phyloP scores from a whole-genome alignment of 2,113 vertebrate species.

The Ptilorrhoa leucosticta region DNA sequence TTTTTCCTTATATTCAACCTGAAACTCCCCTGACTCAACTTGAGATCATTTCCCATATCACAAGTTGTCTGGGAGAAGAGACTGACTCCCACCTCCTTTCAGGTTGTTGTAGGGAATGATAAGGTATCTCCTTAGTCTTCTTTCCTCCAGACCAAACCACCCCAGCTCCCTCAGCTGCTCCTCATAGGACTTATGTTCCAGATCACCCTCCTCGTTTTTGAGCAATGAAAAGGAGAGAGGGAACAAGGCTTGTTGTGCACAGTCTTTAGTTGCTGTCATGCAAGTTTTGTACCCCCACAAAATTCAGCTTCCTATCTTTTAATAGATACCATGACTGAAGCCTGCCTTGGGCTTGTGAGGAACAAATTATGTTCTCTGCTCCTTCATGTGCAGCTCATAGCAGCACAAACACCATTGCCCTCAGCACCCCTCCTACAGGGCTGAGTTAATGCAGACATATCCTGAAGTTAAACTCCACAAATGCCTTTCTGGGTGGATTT shows the following conservation, averaged over 20 bases:
- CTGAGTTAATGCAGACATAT: not conserved
- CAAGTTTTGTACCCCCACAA: not conserved
- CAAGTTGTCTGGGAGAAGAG: not conserved
- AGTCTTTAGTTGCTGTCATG: not conserved
- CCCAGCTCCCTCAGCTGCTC: not conserved
- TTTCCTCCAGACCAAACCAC: not conserved
- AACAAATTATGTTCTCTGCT: not conserved
- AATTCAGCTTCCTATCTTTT: not conserved
- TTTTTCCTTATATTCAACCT: not conserved
- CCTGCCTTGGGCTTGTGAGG: not conserved
- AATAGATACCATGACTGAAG: not conserved
- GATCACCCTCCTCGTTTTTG: not conserved
- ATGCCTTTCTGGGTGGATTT: not conserved
- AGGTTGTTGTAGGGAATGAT: fast-evolving
- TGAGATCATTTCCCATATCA: not conserved
- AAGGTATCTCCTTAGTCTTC: not conserved
- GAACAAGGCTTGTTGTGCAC: not conserved
- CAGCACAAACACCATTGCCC: not conserved
- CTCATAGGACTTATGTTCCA: not conserved
- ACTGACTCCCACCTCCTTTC: not conserved
- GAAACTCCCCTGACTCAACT: not conserved
- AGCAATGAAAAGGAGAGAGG: not conserved
- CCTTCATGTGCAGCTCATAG: not conserved
- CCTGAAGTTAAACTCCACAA: not conserved
- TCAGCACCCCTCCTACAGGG: not conserved